A percentile compares a stretch with the other conserved stretches of the same genome.
Evolutionary conservation across 1,140 invertebrate genomes (phyloP).

Genomic region (Rhagoletis zephyria): DNA sequence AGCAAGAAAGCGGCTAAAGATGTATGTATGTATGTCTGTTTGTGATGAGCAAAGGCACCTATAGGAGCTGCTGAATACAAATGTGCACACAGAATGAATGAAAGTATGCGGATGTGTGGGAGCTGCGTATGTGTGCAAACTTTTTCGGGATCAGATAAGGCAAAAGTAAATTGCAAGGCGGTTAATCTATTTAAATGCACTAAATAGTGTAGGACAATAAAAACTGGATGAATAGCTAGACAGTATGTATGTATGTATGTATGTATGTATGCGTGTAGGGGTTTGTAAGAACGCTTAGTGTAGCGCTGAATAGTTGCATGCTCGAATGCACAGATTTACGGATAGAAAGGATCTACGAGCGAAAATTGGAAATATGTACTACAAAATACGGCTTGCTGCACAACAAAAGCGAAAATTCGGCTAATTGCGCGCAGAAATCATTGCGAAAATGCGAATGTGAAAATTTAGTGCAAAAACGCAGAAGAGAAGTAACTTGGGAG

Average conservation of each 20-base stretch:
- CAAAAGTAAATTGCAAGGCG: slow-evolving; percentile 70
- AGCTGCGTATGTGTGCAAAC: neutral
- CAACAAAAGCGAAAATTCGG: slow-evolving; percentile 67
- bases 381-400: slow-evolving; percentile 58
- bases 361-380: slow-evolving; percentile 61
- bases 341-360: slow-evolving; percentile 68
- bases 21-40: neutral
- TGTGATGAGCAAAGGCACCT: neutral
- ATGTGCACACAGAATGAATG: neutral
- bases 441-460: slow-evolving; percentile 23
- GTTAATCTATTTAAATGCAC: slow-evolving; percentile 73
- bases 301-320: slow-evolving; percentile 53
- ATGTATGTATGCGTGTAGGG: neutral
- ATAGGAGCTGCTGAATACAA: neutral
- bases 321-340: slow-evolving; percentile 71
- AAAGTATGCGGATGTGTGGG: neutral
- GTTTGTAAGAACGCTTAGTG: neutral
- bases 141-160: slow-evolving; percentile 62
- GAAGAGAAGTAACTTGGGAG: neutral
- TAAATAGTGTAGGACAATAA: slow-evolving; percentile 62
- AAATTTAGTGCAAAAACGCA: neutral
- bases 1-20: neutral
- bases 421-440: slow-evolving; percentile 66
- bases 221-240: slow-evolving; percentile 2
- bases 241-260: neutral